Conservation (phyloP, 2,888 invertebrate species). For the Drosophila parthenogenetica region DNA sequence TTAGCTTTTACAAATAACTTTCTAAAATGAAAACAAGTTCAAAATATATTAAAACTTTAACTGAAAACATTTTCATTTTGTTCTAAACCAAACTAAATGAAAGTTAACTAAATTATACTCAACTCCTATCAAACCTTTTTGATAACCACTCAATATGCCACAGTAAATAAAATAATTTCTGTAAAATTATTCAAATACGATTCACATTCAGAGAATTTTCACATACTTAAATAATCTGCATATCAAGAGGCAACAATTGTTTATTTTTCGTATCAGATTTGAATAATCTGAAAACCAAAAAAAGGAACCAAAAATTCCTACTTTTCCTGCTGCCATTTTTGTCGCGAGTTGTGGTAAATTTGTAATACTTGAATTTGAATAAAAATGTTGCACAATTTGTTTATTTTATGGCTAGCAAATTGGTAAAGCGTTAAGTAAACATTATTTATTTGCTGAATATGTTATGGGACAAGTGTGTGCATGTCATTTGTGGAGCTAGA, state of each 20-base stretch:
- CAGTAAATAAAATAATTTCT: too few relatives aligned
- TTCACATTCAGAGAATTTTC: too few relatives aligned
- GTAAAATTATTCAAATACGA: too few relatives aligned
- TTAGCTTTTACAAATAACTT: too few relatives aligned
- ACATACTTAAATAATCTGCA: background rate
- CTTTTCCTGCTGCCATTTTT: too few relatives aligned
- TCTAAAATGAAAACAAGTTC: too few relatives aligned
- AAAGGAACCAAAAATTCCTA: background rate
- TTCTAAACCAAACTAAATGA: too few relatives aligned
- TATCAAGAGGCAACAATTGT: background rate
- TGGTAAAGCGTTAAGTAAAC: conserved; percentile 56
- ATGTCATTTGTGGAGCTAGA: background rate
- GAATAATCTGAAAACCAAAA: conserved; percentile 6
- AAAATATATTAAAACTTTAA: too few relatives aligned
- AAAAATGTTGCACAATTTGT: conserved; percentile 46
- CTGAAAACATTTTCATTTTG: too few relatives aligned
- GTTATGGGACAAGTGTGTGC: conserved; percentile 20
- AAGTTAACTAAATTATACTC: too few relatives aligned
- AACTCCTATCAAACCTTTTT: too few relatives aligned
- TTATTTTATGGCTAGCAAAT: conserved; percentile 51
- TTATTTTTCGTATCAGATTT: conserved; percentile 8
- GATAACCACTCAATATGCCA: too few relatives aligned
- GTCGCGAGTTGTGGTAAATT: conserved; percentile 37
- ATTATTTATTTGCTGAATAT: conserved; percentile 53
- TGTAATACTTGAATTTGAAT: conserved; percentile 27